A percentile compares a stretch with the other conserved stretches of the same genome.
phyloP scores from a whole-genome alignment of 2,113 vertebrate genomes.

The Otus sunia region DNA sequence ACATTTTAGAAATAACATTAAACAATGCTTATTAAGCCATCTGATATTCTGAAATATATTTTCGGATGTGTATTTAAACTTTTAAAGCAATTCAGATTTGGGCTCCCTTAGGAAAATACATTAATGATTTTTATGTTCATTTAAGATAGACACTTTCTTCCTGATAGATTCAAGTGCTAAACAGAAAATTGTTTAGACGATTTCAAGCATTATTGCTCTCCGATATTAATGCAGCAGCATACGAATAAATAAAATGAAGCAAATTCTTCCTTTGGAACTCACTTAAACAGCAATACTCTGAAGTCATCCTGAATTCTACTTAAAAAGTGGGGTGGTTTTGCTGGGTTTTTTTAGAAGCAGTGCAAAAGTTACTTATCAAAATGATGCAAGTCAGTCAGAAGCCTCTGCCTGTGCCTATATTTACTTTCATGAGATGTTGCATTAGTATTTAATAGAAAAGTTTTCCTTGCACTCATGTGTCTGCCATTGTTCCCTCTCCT shows the following conservation, averaged over 20 bases:
- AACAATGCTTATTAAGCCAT: not conserved
- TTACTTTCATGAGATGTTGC: not conserved
- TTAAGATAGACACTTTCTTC: conserved; percentile 29
- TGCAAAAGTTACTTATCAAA: conserved; percentile 29
- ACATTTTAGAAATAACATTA: not conserved
- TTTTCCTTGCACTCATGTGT: not conserved
- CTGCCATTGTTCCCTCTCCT: not conserved
- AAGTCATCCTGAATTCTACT: not conserved
- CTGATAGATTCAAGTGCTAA: conserved; percentile 19
- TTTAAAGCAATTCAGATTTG: not conserved
- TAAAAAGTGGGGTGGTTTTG: not conserved
- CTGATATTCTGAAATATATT: not conserved
- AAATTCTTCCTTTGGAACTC: conserved; percentile 13
- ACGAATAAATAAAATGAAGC: conserved; percentile 19
- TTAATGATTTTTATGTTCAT: conserved; percentile 8
- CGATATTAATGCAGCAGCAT: not conserved
- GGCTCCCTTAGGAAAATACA: not conserved
- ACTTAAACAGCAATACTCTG: not conserved
- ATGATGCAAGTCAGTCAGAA: not conserved
- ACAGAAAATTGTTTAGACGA: not conserved
- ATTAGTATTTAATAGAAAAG: not conserved
- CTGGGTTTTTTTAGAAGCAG: not conserved
- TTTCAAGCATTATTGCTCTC: conserved; percentile 37
- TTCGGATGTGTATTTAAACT: not conserved
- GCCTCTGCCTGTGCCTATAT: not conserved